Base-by-base conservation (phyloP, 1,140 invertebrate genomes). In the Spodoptera frugiperda region DNA sequence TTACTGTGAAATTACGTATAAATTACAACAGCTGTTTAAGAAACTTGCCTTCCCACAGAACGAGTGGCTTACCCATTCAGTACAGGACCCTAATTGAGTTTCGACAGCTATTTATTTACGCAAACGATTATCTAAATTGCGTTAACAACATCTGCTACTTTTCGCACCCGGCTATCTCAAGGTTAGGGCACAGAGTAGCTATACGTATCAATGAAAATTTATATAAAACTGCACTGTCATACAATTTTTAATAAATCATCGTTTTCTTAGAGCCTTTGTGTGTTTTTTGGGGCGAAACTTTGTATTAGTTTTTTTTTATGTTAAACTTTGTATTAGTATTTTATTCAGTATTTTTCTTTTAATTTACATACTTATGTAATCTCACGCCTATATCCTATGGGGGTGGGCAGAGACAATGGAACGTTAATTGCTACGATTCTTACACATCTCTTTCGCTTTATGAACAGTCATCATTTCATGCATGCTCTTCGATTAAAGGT, bases 111-210 rank as follows among this genome's bases (percentile, higher is more conserved):
- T 91, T 91, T 93, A 93, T 93, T 93, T 93, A 91, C 91, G 87
- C 84, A 87, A 88, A 88, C 87, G 87, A 92, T 93, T 90, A 91
- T 91, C 87, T 86, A 89, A 92, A 92, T 92, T 93, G 90, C 91
- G 87, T 92, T 93, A 92, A 88, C 87, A 88, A 84, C 91, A 93
- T 89, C 90, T 93, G 91, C 82, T 85, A 84, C 80, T 87, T 90
- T 93, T 91, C 91, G 87, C 91, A 93, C 87, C 81, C 77, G 70
- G 76, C 84, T 88, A 87, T 84, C 78, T 65, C 84, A 82, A 89
- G 88, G 84, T 83, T 61, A 71, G 39, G 48, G 0, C 70, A 78
- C 21, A 78, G 82, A 76, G 46, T n/a, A n/a, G n/a, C n/a, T n/a
- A n/a, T n/a, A n/a, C n/a, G n/a, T 78, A 78, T 39, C 5, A 39